Conservation (phyloP, 2,888 invertebrate genomes). For the Lamellibrachia satsuma region DNA sequence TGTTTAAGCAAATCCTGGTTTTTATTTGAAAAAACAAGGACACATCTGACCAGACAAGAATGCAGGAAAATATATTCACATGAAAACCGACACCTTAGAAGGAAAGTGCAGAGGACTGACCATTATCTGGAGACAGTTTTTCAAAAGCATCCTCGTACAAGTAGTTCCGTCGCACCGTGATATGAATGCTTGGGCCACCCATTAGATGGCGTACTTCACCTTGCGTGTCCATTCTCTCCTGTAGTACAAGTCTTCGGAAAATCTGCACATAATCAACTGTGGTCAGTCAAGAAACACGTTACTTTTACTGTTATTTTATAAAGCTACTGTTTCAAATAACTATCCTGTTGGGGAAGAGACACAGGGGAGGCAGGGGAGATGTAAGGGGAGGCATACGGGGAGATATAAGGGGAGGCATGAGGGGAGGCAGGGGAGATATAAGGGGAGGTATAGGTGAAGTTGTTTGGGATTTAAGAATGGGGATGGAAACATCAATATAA, state of each 20-base stretch:
- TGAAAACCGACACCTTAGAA: not conserved
- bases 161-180: slow-evolving; percentile 75
- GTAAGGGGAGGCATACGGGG: too few species aligned
- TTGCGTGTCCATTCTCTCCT: slow-evolving; percentile 78
- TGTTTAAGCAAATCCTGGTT: not conserved
- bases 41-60: not conserved
- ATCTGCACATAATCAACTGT: slow-evolving; percentile 54
- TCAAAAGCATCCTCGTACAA: slow-evolving; percentile 99
- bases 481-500: not conserved
- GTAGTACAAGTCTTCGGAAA: slow-evolving; percentile 63
- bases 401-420: too few species aligned
- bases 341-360: not conserved
- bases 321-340: not conserved
- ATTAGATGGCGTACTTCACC: slow-evolving; percentile 80
- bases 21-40: not conserved
- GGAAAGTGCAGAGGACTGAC: slow-evolving; percentile 65
- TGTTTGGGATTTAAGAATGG: not conserved
- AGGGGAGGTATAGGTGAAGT: not conserved
- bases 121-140: slow-evolving; percentile 88
- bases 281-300: not conserved
- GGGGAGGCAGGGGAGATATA: too few species aligned
- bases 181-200: slow-evolving; percentile 70
- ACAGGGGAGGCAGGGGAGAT: not conserved
- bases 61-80: not conserved
- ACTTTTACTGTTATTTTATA: not conserved